These are phyloP conservation scores for Oscheius sp. DNA, from an alignment of 2,888 invertebrate genomes.

Conservation along the genomic window DNA sequence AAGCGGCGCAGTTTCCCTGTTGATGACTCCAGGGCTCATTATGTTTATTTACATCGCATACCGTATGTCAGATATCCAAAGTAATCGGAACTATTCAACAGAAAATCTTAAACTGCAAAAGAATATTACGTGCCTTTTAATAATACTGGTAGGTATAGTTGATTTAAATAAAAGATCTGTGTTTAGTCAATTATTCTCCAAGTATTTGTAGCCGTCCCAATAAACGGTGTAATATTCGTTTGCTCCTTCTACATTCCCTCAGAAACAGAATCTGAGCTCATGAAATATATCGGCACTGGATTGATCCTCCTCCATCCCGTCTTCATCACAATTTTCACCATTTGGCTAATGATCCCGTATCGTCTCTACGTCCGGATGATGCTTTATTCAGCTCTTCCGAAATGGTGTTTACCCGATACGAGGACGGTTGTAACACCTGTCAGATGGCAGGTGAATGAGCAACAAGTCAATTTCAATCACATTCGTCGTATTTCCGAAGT, in stretches of 20 bases:
- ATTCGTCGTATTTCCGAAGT: slow-evolving; percentile 20
- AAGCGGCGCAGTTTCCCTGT: not conserved
- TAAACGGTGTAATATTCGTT: not conserved
- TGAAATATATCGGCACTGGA: slow-evolving; percentile 6
- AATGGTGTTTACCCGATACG: slow-evolving; percentile 17
- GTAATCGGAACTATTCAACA: slow-evolving; percentile 9
- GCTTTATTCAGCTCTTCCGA: not conserved
- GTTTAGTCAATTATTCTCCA: not conserved
- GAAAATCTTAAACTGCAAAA: slow-evolving; percentile 3
- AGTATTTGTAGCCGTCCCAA: not conserved
- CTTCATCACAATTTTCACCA: not conserved
- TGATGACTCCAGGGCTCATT: not conserved
- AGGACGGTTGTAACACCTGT: slow-evolving; percentile 11
- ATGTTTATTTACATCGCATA: not conserved
- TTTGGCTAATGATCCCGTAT: slow-evolving; percentile 2
- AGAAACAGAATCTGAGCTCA: not conserved
- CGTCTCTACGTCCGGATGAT: not conserved
- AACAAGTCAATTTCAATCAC: slow-evolving; percentile 4
- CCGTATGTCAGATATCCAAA: not conserved
- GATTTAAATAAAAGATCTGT: not conserved
- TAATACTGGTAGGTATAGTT: not conserved
- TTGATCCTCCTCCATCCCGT: not conserved
- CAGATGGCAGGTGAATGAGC: slow-evolving; percentile 19
- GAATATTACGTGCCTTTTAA: not conserved
- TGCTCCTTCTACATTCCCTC: not conserved